Evolutionary conservation across 2,113 vertebrate species (phyloP), one percentile per base, ranked within the genome.

Genomic region (Colossoma macropomum): DNA sequence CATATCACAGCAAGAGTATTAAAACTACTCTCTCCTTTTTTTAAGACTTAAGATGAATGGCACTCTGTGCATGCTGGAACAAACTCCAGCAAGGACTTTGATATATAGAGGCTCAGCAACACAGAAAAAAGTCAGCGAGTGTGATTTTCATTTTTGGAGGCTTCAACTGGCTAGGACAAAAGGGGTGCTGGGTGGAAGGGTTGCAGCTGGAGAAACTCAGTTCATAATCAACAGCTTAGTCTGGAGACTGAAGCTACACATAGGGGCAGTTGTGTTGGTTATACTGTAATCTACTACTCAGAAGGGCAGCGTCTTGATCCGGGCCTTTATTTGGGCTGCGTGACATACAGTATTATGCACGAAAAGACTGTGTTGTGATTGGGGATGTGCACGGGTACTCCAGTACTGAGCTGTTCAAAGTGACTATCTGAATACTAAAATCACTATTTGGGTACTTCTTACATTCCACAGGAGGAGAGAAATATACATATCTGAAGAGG

Each of bases 61-160:
- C 60, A 77, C 27, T 66, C 23, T 54, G 69, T 25, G 73, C 25
- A 38, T 63, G 32, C 65, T 85, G 80, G 54, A 10, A 12, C 19
- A 73, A 62, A 79, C 62, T 62, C n/a, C 28, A 38, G 30, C 30
- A 45, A 48, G 30, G 77, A 52, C 65, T 84, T 71, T 63, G 60
- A 75, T 84, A 62, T 77, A 56, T 56, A 19, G 21, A 80, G 32
- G 72, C 54, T 65, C 50, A 66, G 45, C 69, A 77, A 71, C 52
- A 77, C 38, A 8, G 60, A 52, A 83, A 81, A 81, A 83, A 85
- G 77, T 71, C 41, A 48, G 27, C 28, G 25, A 75, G 82, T 69
- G 70, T 79, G 62, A 75, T 25, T 54, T 27, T 75, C n/a, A 70
- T 63, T 82, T 70, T 71, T 32, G 41, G 41, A 70, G 69, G 65